Percentiles rank a stretch among this genome's conserved stretches.
These are phyloP conservation scores for Hipparchia sbordonii DNA, from an alignment of 2,888 invertebrate species.

Conservation along the genomic window DNA sequence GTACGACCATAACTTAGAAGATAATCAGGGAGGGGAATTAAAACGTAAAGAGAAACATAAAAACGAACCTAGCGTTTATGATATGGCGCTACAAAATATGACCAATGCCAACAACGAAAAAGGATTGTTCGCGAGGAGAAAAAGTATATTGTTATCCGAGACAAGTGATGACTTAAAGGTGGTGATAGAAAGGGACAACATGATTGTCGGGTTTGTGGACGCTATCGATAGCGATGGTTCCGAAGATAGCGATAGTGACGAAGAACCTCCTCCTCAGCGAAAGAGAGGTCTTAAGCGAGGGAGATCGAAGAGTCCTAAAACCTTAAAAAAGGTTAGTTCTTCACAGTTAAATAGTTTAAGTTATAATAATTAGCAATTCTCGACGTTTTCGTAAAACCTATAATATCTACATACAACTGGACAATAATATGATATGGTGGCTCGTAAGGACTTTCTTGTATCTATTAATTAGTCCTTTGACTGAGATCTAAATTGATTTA, in stretches of 20 bases:
- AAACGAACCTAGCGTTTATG: slow-evolving; percentile 35
- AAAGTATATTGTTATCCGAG: slow-evolving; percentile 52
- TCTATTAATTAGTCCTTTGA: too few species aligned
- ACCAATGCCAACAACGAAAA: slow-evolving; percentile 40
- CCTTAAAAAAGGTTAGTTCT: slow-evolving; percentile 57
- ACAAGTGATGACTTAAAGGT: slow-evolving; percentile 70
- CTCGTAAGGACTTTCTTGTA: too few species aligned
- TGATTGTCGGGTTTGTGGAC: slow-evolving; percentile 75
- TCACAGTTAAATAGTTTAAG: not conserved
- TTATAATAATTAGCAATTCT: not conserved
- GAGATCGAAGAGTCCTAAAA: slow-evolving; percentile 60
- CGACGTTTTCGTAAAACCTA: too few species aligned
- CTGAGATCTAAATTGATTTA: too few species aligned
- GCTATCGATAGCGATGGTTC: slow-evolving; percentile 68
- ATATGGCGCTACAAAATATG: slow-evolving; percentile 32
- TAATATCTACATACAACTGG: too few species aligned
- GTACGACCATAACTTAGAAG: slow-evolving; percentile 64
- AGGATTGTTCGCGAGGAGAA: slow-evolving; percentile 58
- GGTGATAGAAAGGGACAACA: slow-evolving; percentile 76
- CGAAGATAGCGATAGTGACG: slow-evolving; percentile 68
- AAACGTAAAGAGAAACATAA: slow-evolving; percentile 33
- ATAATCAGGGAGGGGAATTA: slow-evolving; percentile 23
- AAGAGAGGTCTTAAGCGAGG: slow-evolving; percentile 62
- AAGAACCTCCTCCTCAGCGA: slow-evolving; percentile 37
- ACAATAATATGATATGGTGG: too few species aligned